Base-by-base conservation (phyloP, 2,888 invertebrate species). In the Onchidella celtica region DNA sequence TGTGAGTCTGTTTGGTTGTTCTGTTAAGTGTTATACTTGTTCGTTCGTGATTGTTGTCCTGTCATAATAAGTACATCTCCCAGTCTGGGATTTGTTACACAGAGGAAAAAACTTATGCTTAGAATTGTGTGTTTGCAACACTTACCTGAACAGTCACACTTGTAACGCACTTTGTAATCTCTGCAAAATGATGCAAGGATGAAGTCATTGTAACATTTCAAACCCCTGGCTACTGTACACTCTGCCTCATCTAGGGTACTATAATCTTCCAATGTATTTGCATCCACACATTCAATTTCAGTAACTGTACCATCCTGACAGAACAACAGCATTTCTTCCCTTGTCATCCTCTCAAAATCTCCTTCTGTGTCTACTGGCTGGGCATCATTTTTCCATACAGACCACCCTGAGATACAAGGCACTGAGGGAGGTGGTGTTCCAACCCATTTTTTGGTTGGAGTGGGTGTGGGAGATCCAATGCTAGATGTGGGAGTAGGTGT, bases 141-240 rank as follows among this genome's bases (percentile, higher is more conserved):
- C 24, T 24, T 65, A 79, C 79, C 79, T 72, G 72, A 47, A 89
- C 96, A 96, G 75, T 94, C 92, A 66, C 90, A 90, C 82, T 84
- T 87, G 82, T 89, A 91, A 79, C 88, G 72, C 29, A 91, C 86
- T 86, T 89, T 87, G 82, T 90, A 91, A 82, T 91, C 89, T 21
- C 83, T 83, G 76, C 90, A 91, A 21, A 81, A 83, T 32, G 80
- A 74, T 9, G 29, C 75, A 38, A 24, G 40, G 36, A 81, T 24
- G 32, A 40, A 75, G n/a, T 47, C 69, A 66, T 88, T 89, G 57
- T 85, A 76, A 91, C 97, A 97, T 1, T 95, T 92, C 0, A 97
- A 94, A 0, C 97, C 97, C 14, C 94, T 94, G 87, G 96, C 95
- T 82, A 97, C 91, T 65, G 88, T 86, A 81, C 92, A 92, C 4